Evolutionary conservation across 2,888 invertebrate genomes (phyloP), one percentile per base, ranked within the genome.

Genomic region (Lottia scabra): DNA sequence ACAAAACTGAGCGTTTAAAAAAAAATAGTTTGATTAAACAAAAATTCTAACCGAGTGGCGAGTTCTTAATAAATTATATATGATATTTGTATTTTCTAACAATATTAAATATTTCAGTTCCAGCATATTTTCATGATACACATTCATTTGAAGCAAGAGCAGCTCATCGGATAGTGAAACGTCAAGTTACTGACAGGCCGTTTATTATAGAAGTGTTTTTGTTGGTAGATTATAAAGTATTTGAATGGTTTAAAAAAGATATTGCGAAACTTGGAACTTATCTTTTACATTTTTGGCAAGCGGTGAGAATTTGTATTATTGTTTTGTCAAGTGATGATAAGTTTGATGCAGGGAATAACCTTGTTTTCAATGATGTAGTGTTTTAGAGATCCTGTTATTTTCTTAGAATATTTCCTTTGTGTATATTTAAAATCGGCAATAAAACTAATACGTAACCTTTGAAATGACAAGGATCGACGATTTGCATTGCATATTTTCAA

Each of bases 241-340:
- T 80, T 43, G 72, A 78, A 48, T 80, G 80, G 56, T 84, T 84
- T 77, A 79, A 82, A 30, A 81, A 80, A 15, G 81, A 83, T 65
- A 81, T 83, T 43, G 78, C 80, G 15, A 80, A 81, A 67, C 73
- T 85, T 8, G 73, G 83, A 43, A 81, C 82, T 64, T 85, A 83
- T 70, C 75, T 85, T 62, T 72, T 85, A 13, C 85, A 85, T 71
- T 85, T 83, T 71, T 85, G 84, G 83, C 84, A 85, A 67, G 82
- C 83, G 46, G 84, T 85, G 72, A 78, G 82, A 76, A n/a, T 43
- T 27, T 5, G 45, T 10, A 13, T 16, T 5, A 45, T 4, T 27
- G 12, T 38, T 3, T 26, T n/a, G n/a, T n/a, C n/a, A 26, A 26
- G 4, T 23, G 16, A 64, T 26, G 27, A 16, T 64, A 26, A 64